These are phyloP conservation scores for Margarornis squamiger DNA, from an alignment of 2,797 vertebrate genomes.

Conservation along the genomic window DNA sequence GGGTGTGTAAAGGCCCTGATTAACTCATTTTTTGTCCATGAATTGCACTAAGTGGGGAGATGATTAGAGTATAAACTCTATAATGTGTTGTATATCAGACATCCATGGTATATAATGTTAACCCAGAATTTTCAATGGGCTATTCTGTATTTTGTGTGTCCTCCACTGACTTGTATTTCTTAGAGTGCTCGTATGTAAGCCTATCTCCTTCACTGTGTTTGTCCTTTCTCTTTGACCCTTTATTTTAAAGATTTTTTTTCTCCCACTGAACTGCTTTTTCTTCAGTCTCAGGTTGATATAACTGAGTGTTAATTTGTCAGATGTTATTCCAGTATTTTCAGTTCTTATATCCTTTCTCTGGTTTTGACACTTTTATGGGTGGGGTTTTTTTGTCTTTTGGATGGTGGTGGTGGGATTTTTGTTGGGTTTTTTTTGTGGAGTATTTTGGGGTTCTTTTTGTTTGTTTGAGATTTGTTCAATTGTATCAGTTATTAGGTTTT, in stretches of 20 bases:
- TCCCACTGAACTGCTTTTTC: neutral
- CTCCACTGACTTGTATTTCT: neutral
- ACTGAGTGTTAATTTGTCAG: neutral
- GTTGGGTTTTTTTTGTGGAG: neutral
- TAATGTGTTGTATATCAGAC: neutral
- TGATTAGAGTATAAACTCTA: neutral
- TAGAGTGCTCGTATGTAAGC: accelerated
- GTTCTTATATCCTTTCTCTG: neutral
- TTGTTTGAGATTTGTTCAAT: neutral
- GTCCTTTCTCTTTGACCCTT: neutral
- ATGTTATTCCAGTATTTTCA: neutral
- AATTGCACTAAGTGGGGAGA: neutral
- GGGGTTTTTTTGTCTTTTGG: neutral
- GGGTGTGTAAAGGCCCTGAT: neutral
- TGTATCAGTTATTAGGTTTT: neutral
- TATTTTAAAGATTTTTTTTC: neutral
- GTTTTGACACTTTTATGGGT: neutral
- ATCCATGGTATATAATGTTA: neutral
- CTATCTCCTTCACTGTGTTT: neutral
- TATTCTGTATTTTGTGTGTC: neutral
- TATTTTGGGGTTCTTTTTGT: neutral
- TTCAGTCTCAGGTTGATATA: neutral
- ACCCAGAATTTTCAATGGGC: neutral
- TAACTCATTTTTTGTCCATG: neutral
- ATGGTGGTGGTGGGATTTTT: neutral